These are phyloP conservation scores for Mustela lutreola DNA, from an alignment of 2,113 vertebrate species.

Conservation along the genomic window DNA sequence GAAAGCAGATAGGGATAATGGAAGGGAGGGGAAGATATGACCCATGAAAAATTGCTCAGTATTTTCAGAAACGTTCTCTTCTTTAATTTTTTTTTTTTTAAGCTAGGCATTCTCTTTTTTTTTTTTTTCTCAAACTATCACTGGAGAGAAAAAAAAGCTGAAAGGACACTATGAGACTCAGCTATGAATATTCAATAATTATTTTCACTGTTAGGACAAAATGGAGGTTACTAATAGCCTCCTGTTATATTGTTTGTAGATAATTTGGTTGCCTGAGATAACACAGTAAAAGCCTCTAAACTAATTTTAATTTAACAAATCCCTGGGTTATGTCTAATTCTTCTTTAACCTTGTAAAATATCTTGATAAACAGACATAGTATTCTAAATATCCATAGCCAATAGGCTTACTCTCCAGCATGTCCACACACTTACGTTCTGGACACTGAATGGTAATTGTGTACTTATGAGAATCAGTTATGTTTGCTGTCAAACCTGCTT, in stretches of 20 bases:
- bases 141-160: not conserved
- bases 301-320: not conserved
- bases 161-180: not conserved
- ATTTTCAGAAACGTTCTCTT: not conserved
- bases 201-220: slow-evolving; percentile 24
- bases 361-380: not conserved
- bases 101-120: not conserved
- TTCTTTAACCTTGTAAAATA: slow-evolving; percentile 25
- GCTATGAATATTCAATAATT: not conserved
- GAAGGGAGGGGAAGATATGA: not conserved
- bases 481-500: not conserved
- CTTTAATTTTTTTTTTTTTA: not conserved
- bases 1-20: not conserved
- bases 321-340: not conserved
- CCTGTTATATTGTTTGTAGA: not conserved
- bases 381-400: not conserved
- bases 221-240: not conserved
- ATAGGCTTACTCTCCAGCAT: not conserved
- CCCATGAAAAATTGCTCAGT: not conserved
- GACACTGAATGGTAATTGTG: not conserved
- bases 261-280: not conserved
- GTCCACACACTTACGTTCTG: not conserved
- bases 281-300: not conserved
- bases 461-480: not conserved
- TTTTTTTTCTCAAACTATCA: not conserved